Evolutionary conservation across 2,888 invertebrate genomes (phyloP).

Genomic region (Volucella bombylans): DNA sequence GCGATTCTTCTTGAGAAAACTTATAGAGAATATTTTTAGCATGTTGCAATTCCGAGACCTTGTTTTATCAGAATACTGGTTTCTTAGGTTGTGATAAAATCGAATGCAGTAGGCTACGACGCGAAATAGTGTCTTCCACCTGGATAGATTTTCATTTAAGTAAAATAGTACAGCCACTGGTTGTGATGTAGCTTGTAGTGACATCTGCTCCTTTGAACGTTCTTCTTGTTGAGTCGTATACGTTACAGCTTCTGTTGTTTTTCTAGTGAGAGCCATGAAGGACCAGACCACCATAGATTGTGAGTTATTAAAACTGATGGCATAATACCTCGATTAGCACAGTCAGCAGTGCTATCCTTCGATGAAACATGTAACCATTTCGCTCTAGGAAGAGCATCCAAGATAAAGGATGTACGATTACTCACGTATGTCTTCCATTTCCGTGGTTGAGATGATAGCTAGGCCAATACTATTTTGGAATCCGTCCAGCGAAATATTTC

Average conservation of each 20-base stretch:
- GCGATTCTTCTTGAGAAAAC: background rate
- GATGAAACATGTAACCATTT: constrained; percentile 30
- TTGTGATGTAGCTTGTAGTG: too few relatives aligned
- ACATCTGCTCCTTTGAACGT: too few relatives aligned
- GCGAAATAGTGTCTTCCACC: constrained; percentile 11
- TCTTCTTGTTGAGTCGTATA: too few relatives aligned
- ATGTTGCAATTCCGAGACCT: background rate
- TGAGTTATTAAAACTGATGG: constrained; percentile 13
- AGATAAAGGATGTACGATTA: constrained; percentile 32
- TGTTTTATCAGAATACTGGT: background rate
- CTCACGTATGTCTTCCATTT: constrained; percentile 45
- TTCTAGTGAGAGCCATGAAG: too few relatives aligned
- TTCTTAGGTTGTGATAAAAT: constrained; percentile 2
- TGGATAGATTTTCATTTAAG: constrained; percentile 9
- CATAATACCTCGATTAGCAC: constrained; percentile 12
- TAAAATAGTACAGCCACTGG: background rate
- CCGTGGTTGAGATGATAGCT: constrained; percentile 33
- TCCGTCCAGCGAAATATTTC: constrained; percentile 34
- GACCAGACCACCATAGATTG: constrained; percentile 24
- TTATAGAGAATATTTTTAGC: background rate
- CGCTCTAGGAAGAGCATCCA: constrained; percentile 1
- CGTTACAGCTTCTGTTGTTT: too few relatives aligned
- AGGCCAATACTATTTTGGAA: constrained; percentile 29
- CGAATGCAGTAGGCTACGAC: constrained; percentile 10
- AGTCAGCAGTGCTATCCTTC: constrained; percentile 21